These are phyloP conservation scores for Gobiocypris rarus DNA, from an alignment of 2,113 vertebrate genomes.

Conservation along the genomic window DNA sequence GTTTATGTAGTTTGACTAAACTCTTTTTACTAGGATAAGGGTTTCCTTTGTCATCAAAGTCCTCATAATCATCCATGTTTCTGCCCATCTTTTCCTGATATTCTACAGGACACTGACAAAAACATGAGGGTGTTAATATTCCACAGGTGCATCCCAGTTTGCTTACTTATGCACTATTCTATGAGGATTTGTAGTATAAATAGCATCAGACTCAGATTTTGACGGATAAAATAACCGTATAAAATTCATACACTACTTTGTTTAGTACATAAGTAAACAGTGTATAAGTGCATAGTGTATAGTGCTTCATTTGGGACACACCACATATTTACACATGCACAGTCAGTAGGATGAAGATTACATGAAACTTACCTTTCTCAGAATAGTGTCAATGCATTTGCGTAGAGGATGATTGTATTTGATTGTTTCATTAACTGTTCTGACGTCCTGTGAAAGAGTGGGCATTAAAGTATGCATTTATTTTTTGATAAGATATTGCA, in stretches of 20 bases:
- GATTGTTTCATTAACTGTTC: constrained; percentile 81
- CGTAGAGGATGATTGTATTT: constrained; percentile 85
- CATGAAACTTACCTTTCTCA: constrained; percentile 83
- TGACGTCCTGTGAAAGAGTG: constrained; percentile 80
- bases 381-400: constrained; percentile 90
- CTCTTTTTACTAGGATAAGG: constrained; percentile 81
- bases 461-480: not conserved
- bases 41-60: constrained; percentile 84
- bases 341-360: not conserved
- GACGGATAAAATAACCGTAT: too few species aligned
- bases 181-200: too few species aligned
- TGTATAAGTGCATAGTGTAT: too few species aligned
- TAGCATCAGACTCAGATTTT: too few species aligned
- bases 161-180: too few species aligned
- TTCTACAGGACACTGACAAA: constrained; percentile 83
- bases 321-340: not conserved
- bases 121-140: not conserved
- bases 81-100: constrained; percentile 89
- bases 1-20: constrained; percentile 88
- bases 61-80: constrained; percentile 86
- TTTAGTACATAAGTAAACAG: too few species aligned
- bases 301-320: too few species aligned
- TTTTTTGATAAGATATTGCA: not conserved
- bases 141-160: too few species aligned
- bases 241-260: too few species aligned